phyloP scores from a whole-genome alignment of 2,113 vertebrate genomes.

The Pluvialis apricaria region DNA sequence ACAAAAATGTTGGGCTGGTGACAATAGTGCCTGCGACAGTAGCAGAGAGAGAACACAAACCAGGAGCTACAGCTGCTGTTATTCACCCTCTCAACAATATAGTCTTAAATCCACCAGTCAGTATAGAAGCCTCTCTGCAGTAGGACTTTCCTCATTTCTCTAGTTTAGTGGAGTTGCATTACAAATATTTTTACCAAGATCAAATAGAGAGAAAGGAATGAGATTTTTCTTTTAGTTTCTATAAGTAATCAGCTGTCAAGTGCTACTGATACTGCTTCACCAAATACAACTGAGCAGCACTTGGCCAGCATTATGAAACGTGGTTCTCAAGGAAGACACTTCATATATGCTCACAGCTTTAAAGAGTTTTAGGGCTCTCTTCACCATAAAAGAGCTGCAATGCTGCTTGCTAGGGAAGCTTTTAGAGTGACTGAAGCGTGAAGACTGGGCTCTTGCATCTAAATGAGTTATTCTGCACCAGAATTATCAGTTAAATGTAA shows the following conservation, averaged over 20 bases:
- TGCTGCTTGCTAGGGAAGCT: background rate
- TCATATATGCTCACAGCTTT: slow-evolving; percentile 31
- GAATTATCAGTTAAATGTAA: background rate
- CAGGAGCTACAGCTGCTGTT: background rate
- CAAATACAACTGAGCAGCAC: slow-evolving; percentile 45
- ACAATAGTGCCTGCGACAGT: background rate
- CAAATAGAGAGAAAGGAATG: background rate
- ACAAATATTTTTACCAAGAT: background rate
- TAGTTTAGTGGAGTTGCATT: background rate
- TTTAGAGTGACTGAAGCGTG: background rate
- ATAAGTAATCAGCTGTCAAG: slow-evolving; percentile 45
- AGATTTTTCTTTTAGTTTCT: slow-evolving; percentile 28
- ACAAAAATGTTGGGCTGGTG: background rate
- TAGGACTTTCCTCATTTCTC: background rate
- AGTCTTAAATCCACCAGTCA: background rate
- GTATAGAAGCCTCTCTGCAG: background rate
- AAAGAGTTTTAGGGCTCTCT: slow-evolving; percentile 54
- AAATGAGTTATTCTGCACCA: background rate
- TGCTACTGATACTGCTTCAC: slow-evolving; percentile 15
- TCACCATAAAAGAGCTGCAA: slow-evolving; percentile 20
- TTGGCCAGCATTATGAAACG: slow-evolving; percentile 46
- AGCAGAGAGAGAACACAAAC: background rate
- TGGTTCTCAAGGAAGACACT: slow-evolving; percentile 42
- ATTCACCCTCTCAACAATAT: background rate
- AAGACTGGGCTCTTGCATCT: background rate